Conservation (phyloP, 2,888 invertebrate species). For the Pyrrhia umbra region DNA sequence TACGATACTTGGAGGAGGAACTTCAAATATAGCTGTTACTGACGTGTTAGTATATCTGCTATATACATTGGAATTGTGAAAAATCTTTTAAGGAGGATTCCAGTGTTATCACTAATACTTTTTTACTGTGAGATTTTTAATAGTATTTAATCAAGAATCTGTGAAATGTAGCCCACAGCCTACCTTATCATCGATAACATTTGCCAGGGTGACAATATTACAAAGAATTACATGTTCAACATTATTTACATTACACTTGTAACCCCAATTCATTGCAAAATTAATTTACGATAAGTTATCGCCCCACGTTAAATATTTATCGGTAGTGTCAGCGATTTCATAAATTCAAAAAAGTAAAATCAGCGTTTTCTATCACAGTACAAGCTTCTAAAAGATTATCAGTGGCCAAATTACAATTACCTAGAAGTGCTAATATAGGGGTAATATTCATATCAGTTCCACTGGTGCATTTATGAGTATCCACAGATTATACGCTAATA, state of each 20-base stretch:
- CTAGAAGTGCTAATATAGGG: constrained; percentile 53
- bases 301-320: constrained; percentile 19
- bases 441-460: constrained; percentile 45
- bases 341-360: constrained; percentile 22
- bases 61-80: background rate
- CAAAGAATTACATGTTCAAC: constrained; percentile 14
- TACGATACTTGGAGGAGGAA: constrained; percentile 26
- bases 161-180: too few species aligned
- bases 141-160: too few species aligned
- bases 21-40: constrained; percentile 14
- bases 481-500: constrained; percentile 56
- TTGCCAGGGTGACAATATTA: background rate
- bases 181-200: background rate
- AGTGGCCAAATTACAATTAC: constrained; percentile 46
- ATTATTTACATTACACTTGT: constrained; percentile 33
- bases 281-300: constrained; percentile 41
- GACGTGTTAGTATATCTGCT: constrained; percentile 14
- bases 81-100: background rate
- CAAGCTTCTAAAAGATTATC: constrained; percentile 35
- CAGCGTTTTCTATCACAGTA: constrained; percentile 9
- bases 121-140: background rate
- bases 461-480: constrained; percentile 40
- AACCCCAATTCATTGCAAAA: constrained; percentile 20
- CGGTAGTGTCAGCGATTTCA: constrained; percentile 29
- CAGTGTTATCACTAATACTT: background rate